Conservation (phyloP, 2,888 invertebrate species). For the Conomelus anceps region DNA sequence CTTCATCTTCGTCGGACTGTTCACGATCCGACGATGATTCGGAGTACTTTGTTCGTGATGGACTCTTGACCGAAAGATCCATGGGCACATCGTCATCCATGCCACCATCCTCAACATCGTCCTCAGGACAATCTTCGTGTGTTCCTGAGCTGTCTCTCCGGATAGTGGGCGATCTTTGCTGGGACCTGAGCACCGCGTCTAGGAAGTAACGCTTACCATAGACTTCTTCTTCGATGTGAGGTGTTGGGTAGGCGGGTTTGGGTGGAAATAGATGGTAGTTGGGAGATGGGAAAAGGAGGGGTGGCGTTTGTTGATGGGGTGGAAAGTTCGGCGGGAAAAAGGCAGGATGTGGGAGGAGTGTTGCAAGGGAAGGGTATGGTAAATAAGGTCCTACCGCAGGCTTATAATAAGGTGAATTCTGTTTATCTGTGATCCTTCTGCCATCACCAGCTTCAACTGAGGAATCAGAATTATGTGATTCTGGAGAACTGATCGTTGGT, state of each 20-base stretch:
- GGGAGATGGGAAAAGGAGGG: conserved; percentile 14
- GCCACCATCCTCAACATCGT: not conserved
- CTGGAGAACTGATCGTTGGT: conserved; percentile 72
- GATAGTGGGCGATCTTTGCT: conserved; percentile 41
- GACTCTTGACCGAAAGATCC: conserved; percentile 43
- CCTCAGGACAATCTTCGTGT: conserved; percentile 30
- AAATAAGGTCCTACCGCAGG: conserved; percentile 20
- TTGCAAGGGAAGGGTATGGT: conserved; percentile 29
- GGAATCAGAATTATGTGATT: conserved; percentile 75
- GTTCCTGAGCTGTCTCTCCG: conserved; percentile 35
- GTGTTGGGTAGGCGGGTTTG: conserved; percentile 27
- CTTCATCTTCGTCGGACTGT: conserved; percentile 26
- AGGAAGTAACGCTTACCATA: conserved; percentile 23
- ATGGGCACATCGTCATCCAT: conserved; percentile 42
- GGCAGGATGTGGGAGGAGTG: conserved; percentile 32
- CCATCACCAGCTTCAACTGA: conserved; percentile 48
- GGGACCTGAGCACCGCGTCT: conserved; percentile 29
- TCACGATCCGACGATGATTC: conserved; percentile 20
- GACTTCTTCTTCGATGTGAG: conserved; percentile 37
- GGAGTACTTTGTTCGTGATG: conserved; percentile 24
- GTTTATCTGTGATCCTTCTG: conserved; percentile 14
- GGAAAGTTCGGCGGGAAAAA: conserved; percentile 33
- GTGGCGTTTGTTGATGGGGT: conserved; percentile 19
- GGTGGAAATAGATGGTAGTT: conserved; percentile 7
- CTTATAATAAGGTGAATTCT: conserved; percentile 17